Base-by-base conservation (phyloP, 2,888 invertebrate species). In the Chymomyza amoena region DNA sequence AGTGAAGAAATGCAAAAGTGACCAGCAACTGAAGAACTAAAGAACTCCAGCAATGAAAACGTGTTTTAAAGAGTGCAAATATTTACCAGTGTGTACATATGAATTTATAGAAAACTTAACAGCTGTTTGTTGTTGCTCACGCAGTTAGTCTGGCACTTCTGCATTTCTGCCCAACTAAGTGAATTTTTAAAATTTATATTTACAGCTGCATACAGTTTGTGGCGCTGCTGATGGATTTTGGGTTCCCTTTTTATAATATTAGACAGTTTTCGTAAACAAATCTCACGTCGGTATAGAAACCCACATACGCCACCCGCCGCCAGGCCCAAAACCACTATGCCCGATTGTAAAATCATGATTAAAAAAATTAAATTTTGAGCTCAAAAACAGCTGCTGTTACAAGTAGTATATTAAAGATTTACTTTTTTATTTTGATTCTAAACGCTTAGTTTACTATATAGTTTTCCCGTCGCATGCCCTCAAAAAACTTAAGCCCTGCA, bases 401-500 rank as follows among this genome's bases (percentile, higher is more conserved):
- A 7, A 36, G 7, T 45, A 15, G 13, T 45, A 45, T 6, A 45
- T 45, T 45, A 1, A 45, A 25, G 25, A 25, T 25, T 13, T n/a
- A n/a, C 6, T 9, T 39, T 39, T 10, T 39, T 39, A 13, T 45
- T 45, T 45, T 45, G 39, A 13, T 13, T 13, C 4, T 13, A 18
- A 20, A 52, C 10, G 1, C 15, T 16, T n/a, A 36, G 52, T 6
- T 50, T 13, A 18, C 15, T 18, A 56, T 20, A 64, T 56, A 61
- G 32, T 1, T 32, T 15, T 93, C 94, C 84, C 94, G 93, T 0
- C 95, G 93, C 64, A 97, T 82, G 90, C 95, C 95, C 84, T 97
- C 96, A 89, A 98, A 98, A 89, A 99, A 96, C 76, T 98, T 92
- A 50, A 99, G 93, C 0, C 99, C 99, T 0, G 98, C 96, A 9